These are phyloP conservation scores for Semicossyphus pulcher DNA, from an alignment of 2,113 vertebrate species.

Conservation along the genomic window DNA sequence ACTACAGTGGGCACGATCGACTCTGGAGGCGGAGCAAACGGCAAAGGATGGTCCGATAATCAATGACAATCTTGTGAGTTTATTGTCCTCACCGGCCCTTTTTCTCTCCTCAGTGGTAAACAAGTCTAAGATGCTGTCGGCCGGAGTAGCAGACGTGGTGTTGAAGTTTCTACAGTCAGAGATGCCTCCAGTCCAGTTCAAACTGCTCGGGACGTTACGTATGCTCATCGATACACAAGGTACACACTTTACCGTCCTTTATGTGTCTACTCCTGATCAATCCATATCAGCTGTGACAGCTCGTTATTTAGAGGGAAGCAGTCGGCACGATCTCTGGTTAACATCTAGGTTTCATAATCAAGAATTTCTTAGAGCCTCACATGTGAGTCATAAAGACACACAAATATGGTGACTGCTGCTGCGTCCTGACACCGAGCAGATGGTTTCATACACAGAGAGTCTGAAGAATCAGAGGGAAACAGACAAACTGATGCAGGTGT, in stretches of 20 bases:
- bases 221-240: conserved; percentile 99
- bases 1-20: no score
- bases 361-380: background rate
- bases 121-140: conserved; percentile 97
- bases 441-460: background rate
- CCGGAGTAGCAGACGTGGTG: conserved; percentile 93
- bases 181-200: conserved; percentile 99
- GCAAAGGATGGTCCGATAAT: no score
- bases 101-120: conserved; percentile 90
- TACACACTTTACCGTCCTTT: conserved; percentile 52
- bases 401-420: background rate
- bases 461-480: no score
- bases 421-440: background rate
- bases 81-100: no score
- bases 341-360: background rate
- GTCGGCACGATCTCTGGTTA: no score
- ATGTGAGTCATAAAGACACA: background rate
- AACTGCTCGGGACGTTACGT: conserved; percentile 95
- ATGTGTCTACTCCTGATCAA: no score
- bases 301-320: no score
- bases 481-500: no score
- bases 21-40: no score
- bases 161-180: conserved; percentile 97
- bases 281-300: no score
- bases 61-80: no score